Conservation (phyloP, 2,113 vertebrate species). For the Tor tambroides region DNA sequence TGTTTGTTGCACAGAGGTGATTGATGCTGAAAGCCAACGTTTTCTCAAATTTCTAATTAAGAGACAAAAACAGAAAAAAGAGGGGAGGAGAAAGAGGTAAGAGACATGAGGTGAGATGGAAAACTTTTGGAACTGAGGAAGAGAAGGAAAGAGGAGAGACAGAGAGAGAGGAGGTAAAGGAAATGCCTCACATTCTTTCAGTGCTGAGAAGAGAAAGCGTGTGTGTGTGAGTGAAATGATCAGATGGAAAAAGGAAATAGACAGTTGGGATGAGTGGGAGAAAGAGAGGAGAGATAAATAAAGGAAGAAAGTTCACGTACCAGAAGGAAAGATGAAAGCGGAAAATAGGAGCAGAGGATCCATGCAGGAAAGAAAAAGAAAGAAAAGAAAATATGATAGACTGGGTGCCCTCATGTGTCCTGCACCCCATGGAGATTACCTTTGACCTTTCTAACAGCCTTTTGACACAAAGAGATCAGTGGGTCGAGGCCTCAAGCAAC, state of each 20-base stretch:
- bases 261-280: not conserved
- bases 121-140: not conserved
- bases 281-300: not conserved
- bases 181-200: slow-evolving; percentile 30
- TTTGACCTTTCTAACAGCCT: slow-evolving; percentile 20
- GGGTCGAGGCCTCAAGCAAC: not conserved
- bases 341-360: not conserved
- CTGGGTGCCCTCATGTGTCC: not conserved
- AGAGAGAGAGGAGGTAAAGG: not conserved
- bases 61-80: not conserved
- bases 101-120: not conserved
- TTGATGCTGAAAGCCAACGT: not conserved
- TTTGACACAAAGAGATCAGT: slow-evolving; percentile 5
- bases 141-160: not conserved
- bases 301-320: slow-evolving; percentile 20
- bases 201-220: not conserved
- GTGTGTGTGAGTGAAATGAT: not conserved
- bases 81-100: not conserved
- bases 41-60: not conserved
- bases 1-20: not conserved
- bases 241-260: slow-evolving; percentile 8
- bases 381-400: slow-evolving; percentile 11
- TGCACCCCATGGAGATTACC: not conserved
- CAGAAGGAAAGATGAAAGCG: slow-evolving; percentile 13
- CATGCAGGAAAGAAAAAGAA: not conserved